Conservation (phyloP, 2,113 vertebrate genomes). For the Phocoena sinus region DNA sequence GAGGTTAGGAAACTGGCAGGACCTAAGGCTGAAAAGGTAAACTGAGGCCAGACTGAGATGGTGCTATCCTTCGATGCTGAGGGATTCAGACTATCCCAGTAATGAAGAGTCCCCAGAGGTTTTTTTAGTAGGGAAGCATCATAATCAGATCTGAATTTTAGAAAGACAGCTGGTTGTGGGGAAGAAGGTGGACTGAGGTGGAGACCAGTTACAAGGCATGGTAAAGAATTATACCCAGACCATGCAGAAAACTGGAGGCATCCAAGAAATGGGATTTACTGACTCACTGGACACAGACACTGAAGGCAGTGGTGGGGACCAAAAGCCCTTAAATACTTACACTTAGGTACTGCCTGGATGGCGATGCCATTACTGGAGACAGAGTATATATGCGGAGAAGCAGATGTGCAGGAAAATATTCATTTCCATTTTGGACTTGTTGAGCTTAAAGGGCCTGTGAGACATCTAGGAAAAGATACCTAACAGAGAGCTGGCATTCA, state of each 20-base stretch:
- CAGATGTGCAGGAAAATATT: not conserved
- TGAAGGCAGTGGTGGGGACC: not conserved
- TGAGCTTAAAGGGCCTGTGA: not conserved
- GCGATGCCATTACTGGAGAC: not conserved
- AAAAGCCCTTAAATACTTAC: not conserved
- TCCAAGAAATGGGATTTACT: not conserved
- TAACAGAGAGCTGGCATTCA: not conserved
- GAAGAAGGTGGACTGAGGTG: not conserved
- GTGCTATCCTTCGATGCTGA: not conserved
- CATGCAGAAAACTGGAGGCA: not conserved
- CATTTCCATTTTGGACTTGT: not conserved
- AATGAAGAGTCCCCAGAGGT: not conserved
- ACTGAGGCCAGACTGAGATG: not conserved
- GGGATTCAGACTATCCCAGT: not conserved
- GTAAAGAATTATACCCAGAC: not conserved
- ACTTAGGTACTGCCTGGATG: not conserved
- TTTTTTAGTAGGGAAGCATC: not conserved
- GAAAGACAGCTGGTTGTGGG: not conserved
- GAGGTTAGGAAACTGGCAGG: not conserved
- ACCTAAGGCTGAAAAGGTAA: not conserved
- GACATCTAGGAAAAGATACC: not conserved
- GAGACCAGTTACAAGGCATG: not conserved
- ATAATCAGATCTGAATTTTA: not conserved
- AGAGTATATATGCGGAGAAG: not conserved
- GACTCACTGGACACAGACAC: not conserved